Percentiles rank a stretch among this genome's conserved stretches.
Evolutionary conservation across 2,888 invertebrate genomes (phyloP).

Genomic region (Lochmaea crataegi): DNA sequence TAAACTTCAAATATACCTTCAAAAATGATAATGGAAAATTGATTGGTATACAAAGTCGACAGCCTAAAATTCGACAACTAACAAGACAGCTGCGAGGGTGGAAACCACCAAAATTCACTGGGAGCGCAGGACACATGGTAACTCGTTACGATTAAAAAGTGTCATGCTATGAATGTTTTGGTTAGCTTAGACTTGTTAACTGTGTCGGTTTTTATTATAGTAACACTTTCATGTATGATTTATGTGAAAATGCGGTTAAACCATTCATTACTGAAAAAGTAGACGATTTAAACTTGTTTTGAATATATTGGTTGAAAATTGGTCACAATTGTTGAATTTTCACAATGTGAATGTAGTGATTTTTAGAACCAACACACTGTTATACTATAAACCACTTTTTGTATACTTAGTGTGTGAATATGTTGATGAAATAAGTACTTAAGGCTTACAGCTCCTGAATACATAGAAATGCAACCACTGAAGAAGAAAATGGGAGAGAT

Average conservation of each 20-base stretch:
- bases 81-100: conserved; percentile 48
- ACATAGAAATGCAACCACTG: too few species aligned
- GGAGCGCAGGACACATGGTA: conserved; percentile 37
- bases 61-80: conserved; percentile 41
- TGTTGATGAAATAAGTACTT: too few species aligned
- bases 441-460: too few species aligned
- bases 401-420: too few species aligned
- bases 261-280: background rate
- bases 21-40: conserved; percentile 59
- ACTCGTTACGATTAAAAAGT: conserved; percentile 15
- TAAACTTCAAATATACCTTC: conserved; percentile 48
- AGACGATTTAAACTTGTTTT: background rate
- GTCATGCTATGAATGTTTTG: background rate
- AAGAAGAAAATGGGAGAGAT: too few species aligned
- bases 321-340: too few species aligned
- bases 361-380: too few species aligned
- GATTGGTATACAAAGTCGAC: conserved; percentile 55
- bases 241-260: background rate
- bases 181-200: background rate
- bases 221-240: background rate
- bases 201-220: background rate
- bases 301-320: background rate
- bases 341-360: too few species aligned
- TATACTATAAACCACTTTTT: too few species aligned
- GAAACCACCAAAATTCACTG: conserved; percentile 41